These are phyloP conservation scores for Gambelia wislizenii DNA, from an alignment of 2,797 vertebrate species.

Conservation along the genomic window DNA sequence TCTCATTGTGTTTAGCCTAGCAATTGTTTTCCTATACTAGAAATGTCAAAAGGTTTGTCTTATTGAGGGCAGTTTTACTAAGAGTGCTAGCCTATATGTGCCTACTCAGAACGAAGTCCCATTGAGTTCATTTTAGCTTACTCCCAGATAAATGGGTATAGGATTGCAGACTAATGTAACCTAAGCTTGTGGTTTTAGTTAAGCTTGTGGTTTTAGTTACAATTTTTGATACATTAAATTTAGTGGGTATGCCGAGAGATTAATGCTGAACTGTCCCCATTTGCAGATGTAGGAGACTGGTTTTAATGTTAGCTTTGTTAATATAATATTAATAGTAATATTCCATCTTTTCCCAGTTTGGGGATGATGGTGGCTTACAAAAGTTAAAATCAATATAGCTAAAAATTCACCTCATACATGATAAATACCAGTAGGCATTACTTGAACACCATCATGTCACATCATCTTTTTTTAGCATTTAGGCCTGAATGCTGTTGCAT, in stretches of 20 bases:
- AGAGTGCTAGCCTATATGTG: neutral
- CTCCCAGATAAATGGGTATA: neutral
- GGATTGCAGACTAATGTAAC: neutral
- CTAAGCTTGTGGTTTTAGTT: neutral
- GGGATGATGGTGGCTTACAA: no score
- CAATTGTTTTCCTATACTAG: neutral
- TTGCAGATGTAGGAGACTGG: neutral
- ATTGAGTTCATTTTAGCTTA: neutral
- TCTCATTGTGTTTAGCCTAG: neutral
- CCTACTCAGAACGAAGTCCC: neutral
- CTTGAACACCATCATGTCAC: no score
- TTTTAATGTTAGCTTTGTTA: neutral
- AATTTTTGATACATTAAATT: neutral
- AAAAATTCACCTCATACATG: no score
- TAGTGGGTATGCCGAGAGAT: neutral
- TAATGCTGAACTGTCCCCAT: neutral
- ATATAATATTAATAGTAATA: no score
- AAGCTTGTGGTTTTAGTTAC: neutral
- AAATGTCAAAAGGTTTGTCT: neutral
- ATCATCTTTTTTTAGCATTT: neutral
- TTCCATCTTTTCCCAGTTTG: no score
- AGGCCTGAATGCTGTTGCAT: neutral
- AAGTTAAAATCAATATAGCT: no score
- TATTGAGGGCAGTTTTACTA: neutral
- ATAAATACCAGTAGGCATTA: no score